Evolutionary conservation across 2,888 invertebrate species (phyloP), one percentile per base, ranked within the genome.

Genomic region (Myopa testacea): DNA sequence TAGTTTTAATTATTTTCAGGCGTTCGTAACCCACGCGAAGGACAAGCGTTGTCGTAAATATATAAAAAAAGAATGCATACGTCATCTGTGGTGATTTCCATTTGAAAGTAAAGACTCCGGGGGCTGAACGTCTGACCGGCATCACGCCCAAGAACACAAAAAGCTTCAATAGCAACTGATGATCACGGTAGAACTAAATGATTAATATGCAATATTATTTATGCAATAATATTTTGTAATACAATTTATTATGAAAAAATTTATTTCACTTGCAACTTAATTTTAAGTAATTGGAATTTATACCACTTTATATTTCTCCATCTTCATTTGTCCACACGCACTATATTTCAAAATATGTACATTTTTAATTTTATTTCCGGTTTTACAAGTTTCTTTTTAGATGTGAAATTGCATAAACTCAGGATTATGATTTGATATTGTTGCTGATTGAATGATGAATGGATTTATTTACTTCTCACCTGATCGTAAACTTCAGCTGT

Each of bases 91-190:
- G 85, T 3, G 93, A 93, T 60, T 86, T 89, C 93, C 93, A 93
- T 80, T 91, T 91, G 83, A 93, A 93, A 2, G 93, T 93, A 50
- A 93, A 91, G 76, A 78, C 52, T 0, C 92, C 92, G 82, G 92
- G 91, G 12, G 90, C 85, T 0, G 91, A 91, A 38, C 92, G 88
- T 8, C 91, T 91, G 80, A 92, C 91, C 3, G 93, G 93, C 93
- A 93, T 93, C 2, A 93, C 93, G 0, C 92, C 93, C 55, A 93
- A 89, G 0, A 91, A 91, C 80, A 92, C 89, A 84, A 93, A 93
- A 76, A 93, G 84, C 74, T 92, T 91, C 16, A 93, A 86, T 40
- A 93, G 87, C 76, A 93, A 86, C 84, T 93, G 93, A 84, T 93
- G 93, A 84, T 93, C 93, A 60, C 92, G 90, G 82, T 93, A 93